phyloP scores from a whole-genome alignment of 2,888 invertebrate genomes.

The Orchestes rusci region DNA sequence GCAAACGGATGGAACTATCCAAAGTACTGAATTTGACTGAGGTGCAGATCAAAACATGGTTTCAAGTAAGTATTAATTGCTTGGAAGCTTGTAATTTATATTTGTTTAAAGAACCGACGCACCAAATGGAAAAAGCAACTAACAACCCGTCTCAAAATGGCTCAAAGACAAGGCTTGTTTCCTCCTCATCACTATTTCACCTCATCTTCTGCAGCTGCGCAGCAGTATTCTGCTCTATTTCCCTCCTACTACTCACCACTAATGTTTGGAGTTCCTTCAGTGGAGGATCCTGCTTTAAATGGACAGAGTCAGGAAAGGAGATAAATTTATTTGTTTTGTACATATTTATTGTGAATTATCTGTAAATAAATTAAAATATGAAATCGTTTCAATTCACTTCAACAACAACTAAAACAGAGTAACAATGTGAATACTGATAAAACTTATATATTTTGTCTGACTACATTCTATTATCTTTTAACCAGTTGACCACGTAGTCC shows the following conservation, averaged over 20 bases:
- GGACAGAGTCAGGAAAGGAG: background rate
- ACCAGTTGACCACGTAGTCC: slow-evolving; percentile 36
- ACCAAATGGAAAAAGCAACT: slow-evolving; percentile 98
- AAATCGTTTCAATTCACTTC: too few relatives aligned
- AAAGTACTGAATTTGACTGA: slow-evolving; percentile 83
- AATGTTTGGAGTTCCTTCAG: slow-evolving; percentile 52
- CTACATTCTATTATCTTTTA: slow-evolving; percentile 26
- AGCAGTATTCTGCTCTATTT: slow-evolving; percentile 56
- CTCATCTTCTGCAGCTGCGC: slow-evolving; percentile 43
- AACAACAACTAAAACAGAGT: too few relatives aligned
- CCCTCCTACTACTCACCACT: slow-evolving; percentile 58
- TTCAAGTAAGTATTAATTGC: slow-evolving; percentile 43
- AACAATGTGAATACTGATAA: too few relatives aligned
- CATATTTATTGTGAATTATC: too few relatives aligned
- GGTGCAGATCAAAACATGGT: slow-evolving; percentile 96
- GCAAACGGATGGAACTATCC: slow-evolving; percentile 89
- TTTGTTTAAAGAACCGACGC: slow-evolving; percentile 61
- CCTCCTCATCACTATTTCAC: slow-evolving; percentile 63
- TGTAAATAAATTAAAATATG: too few relatives aligned
- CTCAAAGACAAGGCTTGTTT: slow-evolving; percentile 76
- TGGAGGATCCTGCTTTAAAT: slow-evolving; percentile 37
- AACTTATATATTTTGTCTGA: too few relatives aligned
- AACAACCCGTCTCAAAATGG: slow-evolving; percentile 81
- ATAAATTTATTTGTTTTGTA: too few relatives aligned
- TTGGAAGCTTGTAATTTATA: background rate